These are phyloP conservation scores for Lepeophtheirus nordmannii DNA, from an alignment of 2,888 invertebrate species.

Conservation along the genomic window DNA sequence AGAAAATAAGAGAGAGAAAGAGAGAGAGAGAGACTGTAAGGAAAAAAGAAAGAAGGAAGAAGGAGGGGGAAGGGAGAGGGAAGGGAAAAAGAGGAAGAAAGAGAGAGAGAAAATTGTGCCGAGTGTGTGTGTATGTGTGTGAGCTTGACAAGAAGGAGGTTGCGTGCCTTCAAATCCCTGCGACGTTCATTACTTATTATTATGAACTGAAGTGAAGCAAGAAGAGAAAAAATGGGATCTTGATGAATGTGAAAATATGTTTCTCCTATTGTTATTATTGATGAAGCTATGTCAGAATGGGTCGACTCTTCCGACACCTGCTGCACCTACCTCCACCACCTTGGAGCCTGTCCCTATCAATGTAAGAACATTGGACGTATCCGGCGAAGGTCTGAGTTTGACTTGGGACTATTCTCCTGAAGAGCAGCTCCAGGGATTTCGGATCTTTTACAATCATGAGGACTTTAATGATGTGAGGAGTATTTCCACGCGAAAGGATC, in stretches of 20 bases:
- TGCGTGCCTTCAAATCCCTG: background rate
- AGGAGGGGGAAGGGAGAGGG: background rate
- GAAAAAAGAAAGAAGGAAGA: background rate
- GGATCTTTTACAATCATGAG: constrained; percentile 50
- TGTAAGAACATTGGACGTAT: background rate
- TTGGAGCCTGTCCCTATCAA: too few species aligned
- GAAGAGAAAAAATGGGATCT: too few species aligned
- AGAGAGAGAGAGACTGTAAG: background rate
- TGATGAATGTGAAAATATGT: background rate
- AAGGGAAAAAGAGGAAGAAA: background rate
- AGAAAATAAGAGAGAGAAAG: background rate
- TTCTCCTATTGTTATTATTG: too few species aligned
- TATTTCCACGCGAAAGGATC: constrained; percentile 32
- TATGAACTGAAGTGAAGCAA: too few species aligned
- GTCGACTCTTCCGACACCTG: too few species aligned
- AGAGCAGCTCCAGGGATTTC: constrained; percentile 46
- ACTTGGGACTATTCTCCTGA: background rate
- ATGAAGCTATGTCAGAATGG: too few species aligned
- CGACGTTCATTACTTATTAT: background rate
- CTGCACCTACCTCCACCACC: too few species aligned
- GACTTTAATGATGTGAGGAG: constrained; percentile 53
- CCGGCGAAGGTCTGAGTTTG: background rate
- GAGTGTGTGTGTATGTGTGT: background rate
- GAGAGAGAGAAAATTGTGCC: background rate
- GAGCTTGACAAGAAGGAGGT: background rate